phyloP scores from a whole-genome alignment of 2,888 invertebrate species.

The Xanthorhoe designata region DNA sequence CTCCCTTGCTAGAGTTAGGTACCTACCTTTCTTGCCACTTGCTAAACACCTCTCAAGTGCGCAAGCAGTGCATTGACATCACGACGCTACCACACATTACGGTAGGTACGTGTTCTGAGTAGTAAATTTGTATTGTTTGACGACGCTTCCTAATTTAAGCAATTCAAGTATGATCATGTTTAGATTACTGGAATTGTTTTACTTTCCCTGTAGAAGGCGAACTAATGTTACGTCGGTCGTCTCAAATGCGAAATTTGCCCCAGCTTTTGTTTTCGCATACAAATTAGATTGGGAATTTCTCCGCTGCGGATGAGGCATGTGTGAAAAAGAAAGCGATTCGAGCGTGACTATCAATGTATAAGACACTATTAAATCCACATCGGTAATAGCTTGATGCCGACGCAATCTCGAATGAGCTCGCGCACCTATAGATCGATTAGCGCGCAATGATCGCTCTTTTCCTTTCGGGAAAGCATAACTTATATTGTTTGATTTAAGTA shows the following conservation, averaged over 20 bases:
- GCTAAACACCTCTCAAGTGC: neutral
- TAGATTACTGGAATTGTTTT: slow-evolving; percentile 53
- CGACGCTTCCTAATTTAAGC: slow-evolving; percentile 54
- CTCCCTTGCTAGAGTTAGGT: neutral
- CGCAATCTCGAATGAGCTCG: slow-evolving; percentile 16
- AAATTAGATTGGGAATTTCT: slow-evolving; percentile 76
- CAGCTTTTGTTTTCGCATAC: slow-evolving; percentile 70
- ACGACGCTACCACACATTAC: neutral
- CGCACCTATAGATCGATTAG: slow-evolving; percentile 13
- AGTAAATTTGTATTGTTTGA: slow-evolving; percentile 32
- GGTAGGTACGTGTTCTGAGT: slow-evolving; percentile 17
- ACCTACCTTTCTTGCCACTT: too few relatives aligned
- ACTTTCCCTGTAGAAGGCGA: slow-evolving; percentile 59
- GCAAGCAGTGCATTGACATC: slow-evolving; percentile 3
- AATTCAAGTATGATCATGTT: slow-evolving; percentile 48
- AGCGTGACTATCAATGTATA: slow-evolving; percentile 55
- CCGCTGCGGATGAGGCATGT: slow-evolving; percentile 66
- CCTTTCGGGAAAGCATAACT: slow-evolving; percentile 19
- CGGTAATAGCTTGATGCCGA: slow-evolving; percentile 21
- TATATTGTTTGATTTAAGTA: slow-evolving; percentile 6
- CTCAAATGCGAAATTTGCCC: slow-evolving; percentile 64
- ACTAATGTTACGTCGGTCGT: slow-evolving; percentile 63
- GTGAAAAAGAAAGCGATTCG: slow-evolving; percentile 72
- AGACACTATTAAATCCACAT: slow-evolving; percentile 44
- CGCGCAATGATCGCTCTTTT: slow-evolving; percentile 9